Conservation (phyloP, 2,113 vertebrate genomes). For the Tachysurus vachellii region DNA sequence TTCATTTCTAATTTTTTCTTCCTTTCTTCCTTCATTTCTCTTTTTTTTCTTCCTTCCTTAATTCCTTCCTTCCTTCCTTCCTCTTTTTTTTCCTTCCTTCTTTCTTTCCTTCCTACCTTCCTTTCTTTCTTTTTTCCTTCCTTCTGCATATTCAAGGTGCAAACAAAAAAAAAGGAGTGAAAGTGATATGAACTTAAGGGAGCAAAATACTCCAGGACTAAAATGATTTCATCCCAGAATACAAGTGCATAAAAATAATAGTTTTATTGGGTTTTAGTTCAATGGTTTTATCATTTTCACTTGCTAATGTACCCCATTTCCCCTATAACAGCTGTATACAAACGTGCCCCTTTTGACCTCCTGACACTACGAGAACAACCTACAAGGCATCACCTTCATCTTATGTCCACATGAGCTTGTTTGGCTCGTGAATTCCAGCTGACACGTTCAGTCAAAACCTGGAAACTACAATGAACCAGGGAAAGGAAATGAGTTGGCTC, state of each 20-base stretch:
- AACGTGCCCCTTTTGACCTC: slow-evolving; percentile 1
- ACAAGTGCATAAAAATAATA: background rate
- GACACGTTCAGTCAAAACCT: slow-evolving; percentile 14
- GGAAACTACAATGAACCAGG: background rate
- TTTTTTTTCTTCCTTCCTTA: no score
- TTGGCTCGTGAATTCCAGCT: background rate
- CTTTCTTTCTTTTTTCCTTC: no score
- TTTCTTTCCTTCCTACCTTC: no score
- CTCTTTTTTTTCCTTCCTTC: no score
- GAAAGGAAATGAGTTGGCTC: background rate
- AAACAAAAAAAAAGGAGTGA: background rate
- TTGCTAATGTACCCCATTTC: background rate
- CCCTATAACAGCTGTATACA: slow-evolving; percentile 2
- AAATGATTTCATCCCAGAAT: slow-evolving; percentile 8
- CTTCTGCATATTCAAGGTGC: background rate
- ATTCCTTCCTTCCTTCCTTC: no score
- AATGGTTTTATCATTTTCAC: background rate
- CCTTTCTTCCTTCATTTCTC: no score
- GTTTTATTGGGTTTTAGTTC: background rate
- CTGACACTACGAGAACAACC: slow-evolving; percentile 12
- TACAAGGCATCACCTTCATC: slow-evolving; percentile 25
- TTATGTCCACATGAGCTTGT: background rate
- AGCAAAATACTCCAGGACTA: background rate
- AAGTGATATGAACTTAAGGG: background rate
- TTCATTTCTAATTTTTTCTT: no score